Evolutionary conservation across 2,113 vertebrate genomes (phyloP).

Genomic region (Nesospiza acunhae): DNA sequence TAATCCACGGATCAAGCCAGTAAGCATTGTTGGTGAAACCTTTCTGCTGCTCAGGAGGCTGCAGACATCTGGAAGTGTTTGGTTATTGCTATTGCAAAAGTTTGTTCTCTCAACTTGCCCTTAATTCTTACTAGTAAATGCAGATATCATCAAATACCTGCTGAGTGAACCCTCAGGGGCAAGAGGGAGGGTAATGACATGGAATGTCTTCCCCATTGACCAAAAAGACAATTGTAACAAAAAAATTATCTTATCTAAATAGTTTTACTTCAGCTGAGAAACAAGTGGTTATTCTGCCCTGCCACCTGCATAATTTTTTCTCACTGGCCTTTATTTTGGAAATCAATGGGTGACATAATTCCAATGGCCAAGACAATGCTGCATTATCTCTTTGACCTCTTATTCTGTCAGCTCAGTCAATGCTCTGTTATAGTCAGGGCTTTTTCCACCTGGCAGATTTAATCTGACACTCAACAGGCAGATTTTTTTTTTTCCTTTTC

Average conservation of each 20-base stretch:
- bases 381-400: background rate
- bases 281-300: background rate
- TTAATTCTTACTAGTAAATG: background rate
- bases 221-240: background rate
- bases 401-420: background rate
- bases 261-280: background rate
- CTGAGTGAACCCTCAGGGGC: background rate
- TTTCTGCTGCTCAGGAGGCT: constrained; percentile 26
- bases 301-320: background rate
- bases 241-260: background rate
- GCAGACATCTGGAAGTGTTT: constrained; percentile 11
- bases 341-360: background rate
- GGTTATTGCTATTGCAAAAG: background rate
- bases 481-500: background rate
- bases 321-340: background rate
- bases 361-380: background rate
- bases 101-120: background rate
- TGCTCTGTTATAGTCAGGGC: background rate
- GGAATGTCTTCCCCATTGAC: background rate
- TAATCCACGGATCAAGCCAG: background rate
- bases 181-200: background rate
- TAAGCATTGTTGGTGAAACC: constrained; percentile 6
- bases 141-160: background rate
- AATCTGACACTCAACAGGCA: background rate
- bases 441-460: background rate